phyloP scores from a whole-genome alignment of 2,113 vertebrate genomes.

The Platycercus adscitus region DNA sequence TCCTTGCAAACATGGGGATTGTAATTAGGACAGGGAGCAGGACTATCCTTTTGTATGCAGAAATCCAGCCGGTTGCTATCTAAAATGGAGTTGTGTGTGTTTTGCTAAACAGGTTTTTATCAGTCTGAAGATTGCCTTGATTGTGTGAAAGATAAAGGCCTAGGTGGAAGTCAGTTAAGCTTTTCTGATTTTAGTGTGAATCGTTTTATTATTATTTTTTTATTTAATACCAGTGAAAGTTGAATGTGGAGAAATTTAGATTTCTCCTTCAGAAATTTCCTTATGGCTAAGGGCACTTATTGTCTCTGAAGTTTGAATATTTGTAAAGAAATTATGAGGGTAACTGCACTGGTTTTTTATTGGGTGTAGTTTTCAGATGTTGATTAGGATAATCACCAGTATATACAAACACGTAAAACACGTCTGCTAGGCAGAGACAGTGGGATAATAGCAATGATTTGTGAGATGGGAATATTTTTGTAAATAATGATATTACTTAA shows the following conservation, averaged over 20 bases:
- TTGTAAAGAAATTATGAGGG: neutral
- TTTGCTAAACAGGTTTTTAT: neutral
- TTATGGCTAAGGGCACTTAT: neutral
- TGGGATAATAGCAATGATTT: neutral
- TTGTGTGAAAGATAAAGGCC: neutral
- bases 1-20: neutral
- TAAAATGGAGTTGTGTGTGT: neutral
- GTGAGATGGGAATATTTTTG: neutral
- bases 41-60: neutral
- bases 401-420: neutral
- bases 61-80: neutral
- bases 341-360: neutral
- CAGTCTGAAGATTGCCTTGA: neutral
- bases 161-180: neutral
- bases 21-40: neutral
- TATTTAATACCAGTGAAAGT: neutral
- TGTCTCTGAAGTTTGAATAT: neutral
- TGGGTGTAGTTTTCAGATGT: neutral
- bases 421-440: neutral
- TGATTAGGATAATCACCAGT: neutral
- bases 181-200: neutral
- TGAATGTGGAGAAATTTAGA: neutral
- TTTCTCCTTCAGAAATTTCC: neutral
- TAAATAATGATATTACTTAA: neutral
- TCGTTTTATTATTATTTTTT: neutral